phyloP scores from a whole-genome alignment of 2,888 invertebrate species.

The Scrobipalpa costella region DNA sequence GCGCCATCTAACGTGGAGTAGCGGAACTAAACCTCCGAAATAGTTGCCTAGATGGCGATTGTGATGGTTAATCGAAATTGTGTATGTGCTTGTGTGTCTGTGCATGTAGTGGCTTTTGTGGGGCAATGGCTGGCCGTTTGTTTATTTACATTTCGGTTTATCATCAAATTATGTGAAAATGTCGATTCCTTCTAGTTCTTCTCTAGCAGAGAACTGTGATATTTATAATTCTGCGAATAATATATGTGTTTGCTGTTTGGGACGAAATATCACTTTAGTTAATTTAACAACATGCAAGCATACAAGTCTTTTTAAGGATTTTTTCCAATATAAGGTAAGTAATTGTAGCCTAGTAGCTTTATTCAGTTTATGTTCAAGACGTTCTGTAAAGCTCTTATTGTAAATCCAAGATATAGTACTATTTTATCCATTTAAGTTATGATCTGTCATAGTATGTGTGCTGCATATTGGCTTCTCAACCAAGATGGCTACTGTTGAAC shows the following conservation, averaged over 20 bases:
- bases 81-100: neutral
- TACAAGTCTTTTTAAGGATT: neutral
- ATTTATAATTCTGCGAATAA: neutral
- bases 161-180: slow-evolving; percentile 1
- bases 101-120: neutral
- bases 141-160: neutral
- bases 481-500: neutral
- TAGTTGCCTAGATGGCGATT: too few relatives aligned
- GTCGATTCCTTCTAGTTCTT: neutral
- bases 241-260: slow-evolving; percentile 5
- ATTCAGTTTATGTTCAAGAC: neutral
- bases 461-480: neutral
- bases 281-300: neutral
- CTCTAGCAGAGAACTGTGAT: neutral
- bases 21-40: neutral
- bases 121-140: neutral
- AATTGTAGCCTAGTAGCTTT: neutral
- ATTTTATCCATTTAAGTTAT: neutral
- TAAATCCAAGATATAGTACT: too few relatives aligned
- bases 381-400: neutral
- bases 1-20: slow-evolving; percentile 1
- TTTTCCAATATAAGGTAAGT: neutral
- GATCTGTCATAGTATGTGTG: neutral
- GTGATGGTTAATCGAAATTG: too few relatives aligned
- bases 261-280: neutral